Evolutionary conservation across 35 echinoderm and acorn worm species (phyloP).

Genomic region (Lytechinus variegatus): DNA sequence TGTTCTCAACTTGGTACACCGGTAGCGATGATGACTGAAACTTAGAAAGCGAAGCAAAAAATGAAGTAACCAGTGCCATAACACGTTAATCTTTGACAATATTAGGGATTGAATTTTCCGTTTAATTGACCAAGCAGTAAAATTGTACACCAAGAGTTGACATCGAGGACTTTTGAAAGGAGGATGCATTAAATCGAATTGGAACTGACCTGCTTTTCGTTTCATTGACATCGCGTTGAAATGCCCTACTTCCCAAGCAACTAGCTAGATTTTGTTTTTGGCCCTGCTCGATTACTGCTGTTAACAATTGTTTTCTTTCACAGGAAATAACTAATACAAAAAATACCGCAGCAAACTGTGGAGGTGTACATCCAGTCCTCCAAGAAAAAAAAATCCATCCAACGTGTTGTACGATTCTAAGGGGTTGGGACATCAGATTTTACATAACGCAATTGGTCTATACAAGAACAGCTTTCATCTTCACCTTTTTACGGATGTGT

Average conservation of each 20-base stretch:
- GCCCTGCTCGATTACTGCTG: too few relatives aligned
- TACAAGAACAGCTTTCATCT: too few relatives aligned
- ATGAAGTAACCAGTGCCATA: not conserved
- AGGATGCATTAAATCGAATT: not conserved
- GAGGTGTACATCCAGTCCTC: too few relatives aligned
- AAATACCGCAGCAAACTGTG: too few relatives aligned
- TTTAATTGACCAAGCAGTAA: not conserved
- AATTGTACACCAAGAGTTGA: not conserved
- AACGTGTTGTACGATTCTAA: too few relatives aligned
- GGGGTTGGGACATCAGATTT: too few relatives aligned
- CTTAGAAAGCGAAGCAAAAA: not conserved
- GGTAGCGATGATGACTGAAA: too few relatives aligned
- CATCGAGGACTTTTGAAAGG: not conserved
- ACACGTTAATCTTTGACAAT: not conserved
- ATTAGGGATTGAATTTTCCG: not conserved
- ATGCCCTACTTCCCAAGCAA: not conserved
- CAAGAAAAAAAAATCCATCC: too few relatives aligned
- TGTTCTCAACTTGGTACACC: not conserved
- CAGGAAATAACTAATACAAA: not conserved
- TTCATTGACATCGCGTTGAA: not conserved
- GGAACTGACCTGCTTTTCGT: not conserved
- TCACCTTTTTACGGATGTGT: too few relatives aligned
- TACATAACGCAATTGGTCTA: too few relatives aligned
- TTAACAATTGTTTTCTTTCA: not conserved
- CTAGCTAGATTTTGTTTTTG: too few relatives aligned